Conservation (phyloP, 2,113 vertebrate species). For the Cepphus grylle region DNA sequence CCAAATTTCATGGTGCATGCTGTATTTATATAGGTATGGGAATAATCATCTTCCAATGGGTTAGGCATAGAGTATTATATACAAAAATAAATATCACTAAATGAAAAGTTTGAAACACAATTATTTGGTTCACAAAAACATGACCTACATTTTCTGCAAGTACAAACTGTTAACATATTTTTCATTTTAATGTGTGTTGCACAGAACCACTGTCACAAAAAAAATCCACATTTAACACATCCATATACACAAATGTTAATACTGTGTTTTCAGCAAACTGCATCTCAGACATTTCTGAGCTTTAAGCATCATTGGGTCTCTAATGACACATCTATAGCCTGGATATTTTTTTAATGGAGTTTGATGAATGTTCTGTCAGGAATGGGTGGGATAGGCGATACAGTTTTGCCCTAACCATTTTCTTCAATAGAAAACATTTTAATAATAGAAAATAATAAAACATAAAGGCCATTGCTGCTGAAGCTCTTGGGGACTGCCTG, state of each 20-base stretch:
- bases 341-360: neutral
- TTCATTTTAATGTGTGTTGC: neutral
- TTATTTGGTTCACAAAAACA: neutral
- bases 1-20: neutral
- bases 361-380: neutral
- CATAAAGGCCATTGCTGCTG: neutral
- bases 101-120: neutral
- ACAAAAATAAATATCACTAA: neutral
- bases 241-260: neutral
- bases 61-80: neutral
- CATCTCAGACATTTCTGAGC: neutral
- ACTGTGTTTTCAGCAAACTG: neutral
- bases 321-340: neutral
- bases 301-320: neutral
- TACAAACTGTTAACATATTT: neutral
- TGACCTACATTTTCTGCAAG: neutral
- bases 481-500: neutral
- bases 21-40: neutral
- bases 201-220: neutral
- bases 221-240: neutral
- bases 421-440: neutral
- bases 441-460: conserved; percentile 17
- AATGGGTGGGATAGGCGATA: neutral
- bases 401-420: neutral
- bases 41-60: neutral